Evolutionary conservation across 37 sponge, comb jelly and placozoan genomes (phyloP).

Genomic region (Bolinopsis microptera): DNA sequence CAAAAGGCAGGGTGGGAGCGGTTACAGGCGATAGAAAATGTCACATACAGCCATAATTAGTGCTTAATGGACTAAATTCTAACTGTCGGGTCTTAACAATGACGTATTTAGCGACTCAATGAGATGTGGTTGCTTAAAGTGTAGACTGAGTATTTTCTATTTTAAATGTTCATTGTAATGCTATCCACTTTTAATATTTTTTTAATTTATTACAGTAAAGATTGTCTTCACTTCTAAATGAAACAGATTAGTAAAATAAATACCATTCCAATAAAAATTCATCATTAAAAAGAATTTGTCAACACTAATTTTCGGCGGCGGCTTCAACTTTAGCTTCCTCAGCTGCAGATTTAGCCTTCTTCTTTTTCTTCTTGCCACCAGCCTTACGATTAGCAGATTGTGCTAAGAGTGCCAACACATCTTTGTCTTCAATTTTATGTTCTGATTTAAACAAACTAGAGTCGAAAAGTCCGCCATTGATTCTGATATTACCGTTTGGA

Average conservation of each 20-base stretch:
- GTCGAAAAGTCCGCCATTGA: conserved; percentile 80
- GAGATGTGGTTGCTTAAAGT: no score
- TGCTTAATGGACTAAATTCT: no score
- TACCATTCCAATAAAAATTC: conserved; percentile 61
- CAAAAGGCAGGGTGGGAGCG: neutral
- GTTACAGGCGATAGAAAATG: neutral
- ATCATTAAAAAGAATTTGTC: conserved; percentile 42
- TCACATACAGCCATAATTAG: no score
- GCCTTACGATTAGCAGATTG: conserved; percentile 79
- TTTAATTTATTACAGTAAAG: neutral
- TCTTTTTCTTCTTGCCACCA: conserved; percentile 90
- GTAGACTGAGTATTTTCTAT: neutral
- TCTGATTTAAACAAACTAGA: conserved; percentile 69
- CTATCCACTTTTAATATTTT: neutral
- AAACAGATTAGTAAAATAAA: conserved; percentile 34
- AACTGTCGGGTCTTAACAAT: neutral
- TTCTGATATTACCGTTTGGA: conserved; percentile 89
- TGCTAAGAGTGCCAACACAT: conserved; percentile 79
- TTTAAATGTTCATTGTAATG: neutral
- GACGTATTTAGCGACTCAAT: neutral
- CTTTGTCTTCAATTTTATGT: conserved; percentile 74
- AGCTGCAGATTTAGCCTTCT: conserved; percentile 73
- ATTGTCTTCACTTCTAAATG: neutral
- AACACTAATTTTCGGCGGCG: conserved; percentile 10
- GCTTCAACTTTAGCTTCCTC: conserved; percentile 47